Evolutionary conservation across 2,113 vertebrate genomes (phyloP).

Genomic region (Trichomycterus rosablanca): DNA sequence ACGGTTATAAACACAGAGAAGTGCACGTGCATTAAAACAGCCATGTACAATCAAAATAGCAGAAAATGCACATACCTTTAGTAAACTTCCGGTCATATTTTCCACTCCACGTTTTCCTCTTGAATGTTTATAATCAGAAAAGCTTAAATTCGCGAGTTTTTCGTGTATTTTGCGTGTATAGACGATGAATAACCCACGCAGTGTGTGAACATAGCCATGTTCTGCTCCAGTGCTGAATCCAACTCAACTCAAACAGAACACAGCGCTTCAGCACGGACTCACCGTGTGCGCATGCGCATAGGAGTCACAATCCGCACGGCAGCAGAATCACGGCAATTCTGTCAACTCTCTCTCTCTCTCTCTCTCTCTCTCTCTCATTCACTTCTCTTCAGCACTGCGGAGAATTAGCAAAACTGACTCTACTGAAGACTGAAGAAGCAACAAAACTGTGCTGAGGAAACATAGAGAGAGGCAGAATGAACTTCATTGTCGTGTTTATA

Average conservation of each 20-base stretch:
- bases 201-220: not conserved
- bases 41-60: no score
- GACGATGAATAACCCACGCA: not conserved
- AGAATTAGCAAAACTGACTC: not conserved
- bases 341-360: no score
- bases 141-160: not conserved
- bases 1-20: no score
- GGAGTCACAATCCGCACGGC: no score
- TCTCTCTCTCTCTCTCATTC: not conserved
- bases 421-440: not conserved
- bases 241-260: not conserved
- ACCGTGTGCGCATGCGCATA: no score
- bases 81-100: slow-evolving; percentile 9
- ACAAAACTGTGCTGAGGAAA: not conserved
- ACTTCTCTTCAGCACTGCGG: not conserved
- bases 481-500: no score
- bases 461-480: no score
- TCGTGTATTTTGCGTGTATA: not conserved
- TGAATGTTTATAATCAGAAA: no score
- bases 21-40: no score
- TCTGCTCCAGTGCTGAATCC: not conserved
- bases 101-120: not conserved
- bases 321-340: not conserved
- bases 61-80: slow-evolving; percentile 3
- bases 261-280: no score